phyloP scores from a whole-genome alignment of 2,888 invertebrate genomes.

The Euplexia lucipara region DNA sequence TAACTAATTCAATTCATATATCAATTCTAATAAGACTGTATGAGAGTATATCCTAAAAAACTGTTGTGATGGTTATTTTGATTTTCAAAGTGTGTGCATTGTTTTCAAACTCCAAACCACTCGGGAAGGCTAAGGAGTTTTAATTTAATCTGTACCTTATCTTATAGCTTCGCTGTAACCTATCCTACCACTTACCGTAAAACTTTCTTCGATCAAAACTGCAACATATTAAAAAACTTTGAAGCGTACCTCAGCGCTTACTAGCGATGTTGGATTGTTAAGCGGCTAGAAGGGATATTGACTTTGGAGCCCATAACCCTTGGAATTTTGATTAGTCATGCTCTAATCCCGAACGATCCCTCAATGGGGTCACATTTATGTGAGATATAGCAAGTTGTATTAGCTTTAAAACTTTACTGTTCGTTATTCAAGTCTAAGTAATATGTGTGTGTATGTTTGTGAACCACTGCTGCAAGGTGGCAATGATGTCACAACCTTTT shows the following conservation, averaged over 20 bases:
- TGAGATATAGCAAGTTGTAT: conserved; percentile 2
- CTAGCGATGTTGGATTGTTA: conserved; percentile 13
- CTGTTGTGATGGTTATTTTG: too few species aligned
- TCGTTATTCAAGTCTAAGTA: not conserved
- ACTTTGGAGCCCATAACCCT: conserved; percentile 33
- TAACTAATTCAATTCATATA: too few species aligned
- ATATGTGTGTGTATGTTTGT: too few species aligned
- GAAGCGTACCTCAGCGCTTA: conserved; percentile 7
- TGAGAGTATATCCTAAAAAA: too few species aligned
- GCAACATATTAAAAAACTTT: conserved; percentile 49
- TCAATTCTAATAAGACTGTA: too few species aligned
- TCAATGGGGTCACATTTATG: conserved; percentile 13
- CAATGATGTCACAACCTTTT: too few species aligned
- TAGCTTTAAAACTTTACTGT: not conserved
- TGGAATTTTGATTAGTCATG: conserved; percentile 48
- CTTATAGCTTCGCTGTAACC: not conserved
- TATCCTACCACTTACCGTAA: not conserved
- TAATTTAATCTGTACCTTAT: not conserved
- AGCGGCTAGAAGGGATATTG: conserved; percentile 29
- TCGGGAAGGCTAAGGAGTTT: not conserved
- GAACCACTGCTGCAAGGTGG: too few species aligned
- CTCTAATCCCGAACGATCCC: conserved; percentile 27
- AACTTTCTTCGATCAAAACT: conserved; percentile 35
- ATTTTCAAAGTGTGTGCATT: not conserved
- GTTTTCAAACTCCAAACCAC: not conserved